Conservation (phyloP, 2,797 vertebrate species). For the Lutjanus argentimaculatus region DNA sequence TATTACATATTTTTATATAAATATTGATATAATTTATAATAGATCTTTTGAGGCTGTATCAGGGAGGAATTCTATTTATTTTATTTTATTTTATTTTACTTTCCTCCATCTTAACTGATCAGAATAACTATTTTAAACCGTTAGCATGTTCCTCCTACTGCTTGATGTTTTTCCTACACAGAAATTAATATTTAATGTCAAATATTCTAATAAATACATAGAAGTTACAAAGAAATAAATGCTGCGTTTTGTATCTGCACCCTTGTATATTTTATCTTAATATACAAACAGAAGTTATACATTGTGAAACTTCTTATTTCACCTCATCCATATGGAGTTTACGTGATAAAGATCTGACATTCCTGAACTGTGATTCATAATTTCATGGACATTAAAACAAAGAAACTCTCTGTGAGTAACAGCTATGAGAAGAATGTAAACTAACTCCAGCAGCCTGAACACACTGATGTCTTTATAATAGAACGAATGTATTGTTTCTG, state of each 20-base stretch:
- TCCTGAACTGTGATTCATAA: conserved; percentile 6
- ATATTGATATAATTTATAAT: no score
- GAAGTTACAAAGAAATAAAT: neutral
- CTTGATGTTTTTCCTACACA: no score
- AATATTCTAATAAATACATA: neutral
- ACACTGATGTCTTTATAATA: neutral
- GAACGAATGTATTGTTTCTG: neutral
- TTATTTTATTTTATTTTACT: no score
- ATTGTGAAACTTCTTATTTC: neutral
- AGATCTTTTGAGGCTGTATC: no score
- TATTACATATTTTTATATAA: no score
- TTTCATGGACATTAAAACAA: conserved; percentile 10
- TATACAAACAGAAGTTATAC: neutral
- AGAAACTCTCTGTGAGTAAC: neutral
- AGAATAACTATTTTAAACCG: no score
- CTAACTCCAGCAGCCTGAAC: neutral
- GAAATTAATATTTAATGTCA: no score
- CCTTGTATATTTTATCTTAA: neutral
- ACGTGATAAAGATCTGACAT: neutral
- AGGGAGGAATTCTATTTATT: no score
- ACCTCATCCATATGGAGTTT: neutral
- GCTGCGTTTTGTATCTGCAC: neutral
- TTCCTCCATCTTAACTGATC: no score
- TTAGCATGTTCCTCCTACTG: no score
- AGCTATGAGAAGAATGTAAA: neutral